Base-by-base conservation (phyloP, 2,888 invertebrate genomes). In the Lithosia quadra region DNA sequence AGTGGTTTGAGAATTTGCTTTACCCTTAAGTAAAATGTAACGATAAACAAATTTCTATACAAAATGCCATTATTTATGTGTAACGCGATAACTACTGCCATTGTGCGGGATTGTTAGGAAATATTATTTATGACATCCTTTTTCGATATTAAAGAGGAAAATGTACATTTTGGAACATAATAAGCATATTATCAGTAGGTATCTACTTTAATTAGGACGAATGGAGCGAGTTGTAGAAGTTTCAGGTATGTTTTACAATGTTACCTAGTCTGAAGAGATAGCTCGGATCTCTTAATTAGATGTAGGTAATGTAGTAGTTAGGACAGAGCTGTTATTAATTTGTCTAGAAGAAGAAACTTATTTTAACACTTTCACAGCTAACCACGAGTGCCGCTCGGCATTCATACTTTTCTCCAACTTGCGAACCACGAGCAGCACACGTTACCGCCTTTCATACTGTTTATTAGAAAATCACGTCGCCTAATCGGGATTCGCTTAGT, bases 21-120 rank as follows among this genome's bases (percentile, higher is more conserved):
- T 3, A 65, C 21, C 33, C 33, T 64, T 60, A 22, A 65, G 60
- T 63, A 65, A 69, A 65, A 65, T 63, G n/a, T 65, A 58, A 56
- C 28, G 57, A 56, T 22, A 69, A 66, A 55, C 66, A 66, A 69
- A 69, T 66, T 69, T 69, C 69, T 66, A 69, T 66, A 69, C 69
- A 69, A 69, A 66, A 69, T 69, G 63, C 39, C 65, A 66, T 69
- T 63, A 70, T 70, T 70, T 67, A 70, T 70, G 67, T 33, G 67
- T 64, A 63, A 59, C 63, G 67, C 59, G 70, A 70, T 70, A 70
- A 70, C 70, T 65, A 70, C 59, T 39, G 36, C 55, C 33, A 56
- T 68, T 68, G 68, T 68, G 49, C 28, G 60, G 64, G 61, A 61
- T 64, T 68, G 64, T 68, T 65, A 68, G 55, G 21, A 28, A 64